Evolutionary conservation across 2,113 vertebrate genomes (phyloP), one percentile per base, ranked within the genome.

Genomic region (Cephalopterus ornatus): DNA sequence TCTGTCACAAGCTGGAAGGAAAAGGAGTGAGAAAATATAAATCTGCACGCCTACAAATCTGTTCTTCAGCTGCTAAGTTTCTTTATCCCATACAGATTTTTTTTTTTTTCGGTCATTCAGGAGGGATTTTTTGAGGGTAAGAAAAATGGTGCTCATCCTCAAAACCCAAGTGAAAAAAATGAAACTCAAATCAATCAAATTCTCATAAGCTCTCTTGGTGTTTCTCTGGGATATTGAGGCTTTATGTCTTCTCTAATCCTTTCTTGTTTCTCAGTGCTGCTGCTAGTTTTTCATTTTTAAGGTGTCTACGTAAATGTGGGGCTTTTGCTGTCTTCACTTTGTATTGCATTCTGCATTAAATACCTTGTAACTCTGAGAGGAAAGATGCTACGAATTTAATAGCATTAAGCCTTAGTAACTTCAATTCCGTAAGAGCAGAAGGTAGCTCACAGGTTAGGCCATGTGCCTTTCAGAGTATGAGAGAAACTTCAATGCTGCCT

Each of bases 1-100:
- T 99, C 98, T 58, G 99, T 99, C 55, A 99, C 95, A 76, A 99
- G 95, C 99, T 99, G 95, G 22, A 85, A 85, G 24, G 13, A 94
- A 95, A 94, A 74, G 28, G 18, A 93, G 32, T 39, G 23, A 88
- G 20, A 23, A 94, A 85, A 30, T 35, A 50, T 7, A 88, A 68
- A 65, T 46, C 39, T 47, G n/a, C 46, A 79, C 3, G 35, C 14
- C 26, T 73, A 56, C 24, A 84, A 39, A 70, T 44, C 17, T 88
- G 76, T 52, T 61, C 49, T 85, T 85, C 30, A 67, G 55, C 12
- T 83, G 28, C 30, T 58, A 41, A 72, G 39, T 89, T 80, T 72
- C 58, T 65, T 61, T 46, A 67, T 56, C 20, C 11, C 27, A n/a
- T 21, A 49, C 2, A 56, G 35, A 11, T 42, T 42, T 59, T 39